Evolutionary conservation across 2,113 vertebrate species (phyloP).

Genomic region (Rutilus rutilus): DNA sequence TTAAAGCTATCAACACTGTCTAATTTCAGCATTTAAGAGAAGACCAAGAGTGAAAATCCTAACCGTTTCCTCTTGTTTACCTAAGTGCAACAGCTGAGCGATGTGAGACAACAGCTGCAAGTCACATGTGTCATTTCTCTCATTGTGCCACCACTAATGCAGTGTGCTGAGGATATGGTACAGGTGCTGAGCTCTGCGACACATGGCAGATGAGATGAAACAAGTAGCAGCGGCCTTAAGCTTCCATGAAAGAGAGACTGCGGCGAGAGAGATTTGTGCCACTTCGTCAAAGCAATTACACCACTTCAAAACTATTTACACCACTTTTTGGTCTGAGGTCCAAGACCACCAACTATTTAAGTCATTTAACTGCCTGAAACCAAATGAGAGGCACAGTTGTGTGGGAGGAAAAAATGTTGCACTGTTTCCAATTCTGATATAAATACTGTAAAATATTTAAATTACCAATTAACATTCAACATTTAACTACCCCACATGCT

Average conservation of each 20-base stretch:
- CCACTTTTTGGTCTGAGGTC: slow-evolving; percentile 2
- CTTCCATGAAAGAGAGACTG: slow-evolving; percentile 36
- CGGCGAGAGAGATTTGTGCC: slow-evolving; percentile 13
- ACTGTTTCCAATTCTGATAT: background rate
- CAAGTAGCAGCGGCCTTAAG: slow-evolving; percentile 20
- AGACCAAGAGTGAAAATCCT: slow-evolving; percentile 38
- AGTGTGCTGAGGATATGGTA: slow-evolving; percentile 30
- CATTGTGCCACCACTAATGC: slow-evolving; percentile 56
- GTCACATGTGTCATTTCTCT: slow-evolving; percentile 56
- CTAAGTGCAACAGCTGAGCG: slow-evolving; percentile 60
- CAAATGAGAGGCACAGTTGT: background rate
- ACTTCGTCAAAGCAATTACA: slow-evolving; percentile 14
- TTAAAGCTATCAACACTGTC: slow-evolving; percentile 71
- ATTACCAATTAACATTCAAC: background rate
- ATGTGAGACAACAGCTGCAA: slow-evolving; percentile 63
- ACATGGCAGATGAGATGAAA: slow-evolving; percentile 32
- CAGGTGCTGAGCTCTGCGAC: slow-evolving; percentile 24
- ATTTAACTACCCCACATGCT: background rate
- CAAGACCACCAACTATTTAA: slow-evolving; percentile 25
- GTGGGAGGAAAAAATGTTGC: background rate
- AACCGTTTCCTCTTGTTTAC: slow-evolving; percentile 41
- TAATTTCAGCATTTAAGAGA: slow-evolving; percentile 59
- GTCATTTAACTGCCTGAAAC: slow-evolving; percentile 10
- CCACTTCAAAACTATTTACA: slow-evolving; percentile 25
- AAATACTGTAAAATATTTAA: background rate